These are phyloP conservation scores for Caracal caracal DNA, from an alignment of 2,113 vertebrate genomes.

Conservation along the genomic window DNA sequence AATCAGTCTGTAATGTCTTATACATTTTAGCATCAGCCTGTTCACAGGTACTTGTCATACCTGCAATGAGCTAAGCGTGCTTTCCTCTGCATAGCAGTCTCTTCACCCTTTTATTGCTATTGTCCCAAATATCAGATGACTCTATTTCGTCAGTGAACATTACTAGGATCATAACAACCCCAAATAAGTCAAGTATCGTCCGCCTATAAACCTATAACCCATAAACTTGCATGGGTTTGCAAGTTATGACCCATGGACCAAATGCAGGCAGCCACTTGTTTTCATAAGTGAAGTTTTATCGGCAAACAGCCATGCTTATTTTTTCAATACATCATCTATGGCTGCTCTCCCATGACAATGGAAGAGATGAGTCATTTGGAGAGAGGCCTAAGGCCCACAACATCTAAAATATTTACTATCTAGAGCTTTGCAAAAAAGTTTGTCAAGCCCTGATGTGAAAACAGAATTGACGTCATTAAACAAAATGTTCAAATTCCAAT, in stretches of 20 bases:
- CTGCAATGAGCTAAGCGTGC: background rate
- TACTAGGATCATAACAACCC: background rate
- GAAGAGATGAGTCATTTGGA: background rate
- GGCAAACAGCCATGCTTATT: background rate
- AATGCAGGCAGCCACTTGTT: background rate
- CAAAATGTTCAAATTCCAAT: background rate
- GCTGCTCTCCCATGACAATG: background rate
- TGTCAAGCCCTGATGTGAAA: background rate
- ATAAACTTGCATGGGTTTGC: background rate
- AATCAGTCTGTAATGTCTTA: background rate
- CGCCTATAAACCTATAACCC: background rate
- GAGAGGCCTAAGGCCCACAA: background rate
- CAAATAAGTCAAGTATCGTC: background rate
- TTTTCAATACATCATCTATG: background rate
- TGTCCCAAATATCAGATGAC: background rate
- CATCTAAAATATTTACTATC: background rate
- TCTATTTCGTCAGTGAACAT: background rate
- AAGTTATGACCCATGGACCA: background rate
- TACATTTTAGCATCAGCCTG: background rate
- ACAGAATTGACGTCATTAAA: background rate
- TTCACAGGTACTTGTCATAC: background rate
- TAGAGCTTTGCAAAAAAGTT: background rate
- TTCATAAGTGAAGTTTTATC: constrained; percentile 18
- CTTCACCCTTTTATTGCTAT: background rate
- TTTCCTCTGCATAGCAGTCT: background rate